phyloP scores from a whole-genome alignment of 92 coral and sea anemone species.

The Phenganax marumi region DNA sequence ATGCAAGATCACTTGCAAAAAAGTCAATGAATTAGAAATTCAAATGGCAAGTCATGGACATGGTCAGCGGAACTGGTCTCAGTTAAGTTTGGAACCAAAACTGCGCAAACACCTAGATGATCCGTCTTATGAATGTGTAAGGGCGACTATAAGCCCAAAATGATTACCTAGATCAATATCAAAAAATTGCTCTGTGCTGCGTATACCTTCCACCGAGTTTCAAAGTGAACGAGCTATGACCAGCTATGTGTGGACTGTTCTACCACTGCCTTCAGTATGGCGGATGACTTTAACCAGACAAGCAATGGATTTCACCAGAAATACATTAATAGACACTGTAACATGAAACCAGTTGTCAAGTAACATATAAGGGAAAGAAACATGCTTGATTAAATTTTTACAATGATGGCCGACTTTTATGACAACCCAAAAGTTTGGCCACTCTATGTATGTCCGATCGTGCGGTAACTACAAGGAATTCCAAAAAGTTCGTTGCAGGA shows the following conservation, averaged over 20 bases:
- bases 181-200: background rate
- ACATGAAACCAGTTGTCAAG: background rate
- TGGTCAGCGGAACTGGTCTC: too few relatives aligned
- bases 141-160: background rate
- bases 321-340: background rate
- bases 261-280: background rate
- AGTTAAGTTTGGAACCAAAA: too few relatives aligned
- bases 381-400: too few relatives aligned
- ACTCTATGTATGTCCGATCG: background rate
- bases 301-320: background rate
- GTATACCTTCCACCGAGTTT: background rate
- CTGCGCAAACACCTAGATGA: background rate
- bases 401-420: background rate
- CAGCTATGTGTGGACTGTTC: background rate
- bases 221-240: background rate
- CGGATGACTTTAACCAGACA: background rate
- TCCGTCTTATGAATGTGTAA: background rate
- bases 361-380: background rate
- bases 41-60: too few relatives aligned
- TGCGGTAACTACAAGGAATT: slow-evolving; percentile 5
- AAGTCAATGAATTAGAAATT: too few relatives aligned
- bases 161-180: background rate
- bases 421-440: background rate
- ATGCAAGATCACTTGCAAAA: too few relatives aligned
- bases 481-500: background rate